Percentiles rank a stretch among this genome's conserved stretches.
Evolutionary conservation across 2,797 vertebrate genomes (phyloP).

Genomic region (Bovichtus variegatus): DNA sequence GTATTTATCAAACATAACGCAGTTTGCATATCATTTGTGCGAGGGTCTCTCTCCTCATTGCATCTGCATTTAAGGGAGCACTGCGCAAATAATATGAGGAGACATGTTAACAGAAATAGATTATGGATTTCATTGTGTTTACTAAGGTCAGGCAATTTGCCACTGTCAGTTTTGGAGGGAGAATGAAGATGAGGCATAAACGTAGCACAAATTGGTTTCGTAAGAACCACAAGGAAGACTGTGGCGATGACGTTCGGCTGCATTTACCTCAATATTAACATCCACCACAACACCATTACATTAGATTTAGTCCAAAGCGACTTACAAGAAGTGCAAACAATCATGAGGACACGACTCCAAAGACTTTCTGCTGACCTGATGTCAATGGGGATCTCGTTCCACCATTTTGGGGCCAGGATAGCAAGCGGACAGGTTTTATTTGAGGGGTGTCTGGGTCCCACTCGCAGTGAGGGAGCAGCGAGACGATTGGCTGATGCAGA

Average conservation of each 20-base stretch:
- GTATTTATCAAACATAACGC: not conserved
- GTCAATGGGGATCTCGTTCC: too few relatives aligned
- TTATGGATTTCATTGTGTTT: not conserved
- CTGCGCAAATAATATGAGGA: not conserved
- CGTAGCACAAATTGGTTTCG: not conserved
- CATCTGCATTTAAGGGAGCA: not conserved
- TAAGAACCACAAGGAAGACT: not conserved
- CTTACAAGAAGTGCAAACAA: too few relatives aligned
- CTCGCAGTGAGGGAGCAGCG: too few relatives aligned
- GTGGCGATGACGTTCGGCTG: not conserved
- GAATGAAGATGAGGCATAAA: not conserved
- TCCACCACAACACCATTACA: not conserved
- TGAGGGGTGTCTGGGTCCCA: too few relatives aligned
- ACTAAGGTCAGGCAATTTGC: not conserved
- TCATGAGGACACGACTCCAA: too few relatives aligned
- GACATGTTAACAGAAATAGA: not conserved
- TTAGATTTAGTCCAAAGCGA: too few relatives aligned
- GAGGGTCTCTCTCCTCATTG: not conserved
- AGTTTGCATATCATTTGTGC: not conserved
- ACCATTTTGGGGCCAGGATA: too few relatives aligned
- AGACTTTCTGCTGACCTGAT: too few relatives aligned
- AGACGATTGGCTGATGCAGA: too few relatives aligned
- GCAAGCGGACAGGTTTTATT: too few relatives aligned
- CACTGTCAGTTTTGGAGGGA: not conserved
- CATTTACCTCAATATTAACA: not conserved